Conservation (phyloP, 2,113 vertebrate species). For the Isurus oxyrinchus region DNA sequence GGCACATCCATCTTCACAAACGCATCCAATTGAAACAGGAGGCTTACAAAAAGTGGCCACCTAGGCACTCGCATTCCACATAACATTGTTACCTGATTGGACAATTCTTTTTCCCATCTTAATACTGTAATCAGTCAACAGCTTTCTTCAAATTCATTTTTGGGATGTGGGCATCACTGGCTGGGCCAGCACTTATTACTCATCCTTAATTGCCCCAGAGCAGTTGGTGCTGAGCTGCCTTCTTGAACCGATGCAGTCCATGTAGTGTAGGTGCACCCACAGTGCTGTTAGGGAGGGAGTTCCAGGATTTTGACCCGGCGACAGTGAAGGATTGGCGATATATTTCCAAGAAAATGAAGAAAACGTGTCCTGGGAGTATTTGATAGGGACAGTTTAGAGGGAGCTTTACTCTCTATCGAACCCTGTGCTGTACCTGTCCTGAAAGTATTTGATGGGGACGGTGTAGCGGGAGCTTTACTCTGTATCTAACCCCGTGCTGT, state of each 20-base stretch:
- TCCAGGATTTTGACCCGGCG: background rate
- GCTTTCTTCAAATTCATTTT: background rate
- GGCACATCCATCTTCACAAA: background rate
- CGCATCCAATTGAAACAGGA: background rate
- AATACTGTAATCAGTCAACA: background rate
- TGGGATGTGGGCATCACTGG: background rate
- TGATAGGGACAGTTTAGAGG: background rate
- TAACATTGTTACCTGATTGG: background rate
- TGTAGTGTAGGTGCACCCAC: no score
- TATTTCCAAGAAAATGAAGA: background rate
- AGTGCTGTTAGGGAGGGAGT: background rate
- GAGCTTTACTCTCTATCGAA: background rate
- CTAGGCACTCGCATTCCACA: no score
- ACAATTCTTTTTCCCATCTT: background rate
- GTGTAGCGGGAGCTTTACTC: background rate
- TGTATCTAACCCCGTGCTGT: background rate
- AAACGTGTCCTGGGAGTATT: background rate
- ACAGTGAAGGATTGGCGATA: background rate
- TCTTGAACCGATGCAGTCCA: no score
- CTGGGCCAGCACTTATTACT: no score
- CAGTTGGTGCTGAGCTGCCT: no score
- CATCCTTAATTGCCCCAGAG: no score
- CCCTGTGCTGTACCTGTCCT: no score
- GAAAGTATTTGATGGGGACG: background rate
- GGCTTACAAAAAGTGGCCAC: no score